Evolutionary conservation across 2,113 vertebrate species (phyloP), one percentile per base, ranked within the genome.

Genomic region (Nothobranchius furzeri): DNA sequence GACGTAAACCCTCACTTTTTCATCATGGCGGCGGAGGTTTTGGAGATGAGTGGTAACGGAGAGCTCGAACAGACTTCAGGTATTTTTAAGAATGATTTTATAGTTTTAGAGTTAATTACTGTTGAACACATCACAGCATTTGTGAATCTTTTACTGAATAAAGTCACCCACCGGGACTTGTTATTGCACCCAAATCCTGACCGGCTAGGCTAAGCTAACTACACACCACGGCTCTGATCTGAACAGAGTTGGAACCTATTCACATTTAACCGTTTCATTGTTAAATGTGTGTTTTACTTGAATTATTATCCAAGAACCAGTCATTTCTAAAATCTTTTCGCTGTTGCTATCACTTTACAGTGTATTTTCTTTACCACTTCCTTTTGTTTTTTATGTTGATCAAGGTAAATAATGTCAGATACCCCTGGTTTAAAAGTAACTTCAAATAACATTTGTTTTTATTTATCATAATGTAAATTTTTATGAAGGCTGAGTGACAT

Each of bases 11-110:
- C 49, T 62, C 68, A n/a, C 9, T 50, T 20, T 50, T 43, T 68
- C 58, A 79, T 87, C 83, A 94, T 94, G 93, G 92, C 93, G 89
- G 86, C 87, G 48, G 91, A 90, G 84, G 88, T 85, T 49, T 54
- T 65, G 54, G 87, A 84, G 30, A 85, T 90, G 62, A 88, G 81
- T 71, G 82, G 80, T 77, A 90, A 87, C 68, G 86, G 82, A 69
- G 84, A 89, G 45, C 87, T 86, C 0, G 75, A 81, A 43, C 84
- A 89, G 60, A 82, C 79, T 70, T 55, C 83, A 85, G 91, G 90
- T 92, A 75, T 13, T 49, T 24, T 60, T 2, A 24, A 13, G 9
- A 3, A 7, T 14, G 9, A 15, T 4, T 54, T 11, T 46, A 12
- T 3, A 11, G 9, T 12, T 4, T 30, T 3, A 43, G 3, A 49